phyloP scores from a whole-genome alignment of 2,888 invertebrate species.

The Gastrophysa polygoni region DNA sequence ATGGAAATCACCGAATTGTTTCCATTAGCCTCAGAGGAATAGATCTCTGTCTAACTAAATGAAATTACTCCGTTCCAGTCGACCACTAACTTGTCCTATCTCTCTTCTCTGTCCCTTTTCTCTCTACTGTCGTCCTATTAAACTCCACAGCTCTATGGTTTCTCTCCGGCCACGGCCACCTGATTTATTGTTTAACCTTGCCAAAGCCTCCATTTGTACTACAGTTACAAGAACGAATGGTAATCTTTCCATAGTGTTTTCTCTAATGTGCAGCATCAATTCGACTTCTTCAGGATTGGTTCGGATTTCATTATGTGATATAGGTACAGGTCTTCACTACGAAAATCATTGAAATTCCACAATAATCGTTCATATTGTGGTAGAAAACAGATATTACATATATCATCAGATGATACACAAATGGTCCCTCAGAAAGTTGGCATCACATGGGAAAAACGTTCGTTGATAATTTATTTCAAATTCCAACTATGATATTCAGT shows the following conservation, averaged over 20 bases:
- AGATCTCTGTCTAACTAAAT: constrained; percentile 20
- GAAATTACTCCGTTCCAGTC: constrained; percentile 26
- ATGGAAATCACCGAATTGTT: not conserved
- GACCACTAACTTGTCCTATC: constrained; percentile 14
- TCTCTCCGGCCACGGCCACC: constrained; percentile 28
- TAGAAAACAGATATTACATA: too few species aligned
- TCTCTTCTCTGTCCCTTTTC: constrained; percentile 4
- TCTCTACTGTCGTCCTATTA: constrained; percentile 24
- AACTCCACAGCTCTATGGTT: constrained; percentile 25
- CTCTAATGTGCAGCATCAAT: not conserved
- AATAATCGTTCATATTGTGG: too few species aligned
- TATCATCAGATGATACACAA: too few species aligned
- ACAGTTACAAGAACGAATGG: constrained; percentile 24
- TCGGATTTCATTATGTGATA: too few species aligned
- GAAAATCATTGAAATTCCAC: too few species aligned
- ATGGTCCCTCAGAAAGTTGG: too few species aligned
- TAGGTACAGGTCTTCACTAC: too few species aligned
- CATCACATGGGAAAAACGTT: too few species aligned
- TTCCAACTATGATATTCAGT: too few species aligned
- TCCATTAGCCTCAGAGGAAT: not conserved
- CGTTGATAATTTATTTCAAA: too few species aligned
- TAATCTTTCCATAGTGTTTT: constrained; percentile 20
- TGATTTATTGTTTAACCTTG: constrained; percentile 33
- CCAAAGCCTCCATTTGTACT: constrained; percentile 34
- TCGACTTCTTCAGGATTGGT: not conserved